Evolutionary conservation across 1,140 invertebrate species (phyloP).

Genomic region (Trachymyrmex cornetzi): DNA sequence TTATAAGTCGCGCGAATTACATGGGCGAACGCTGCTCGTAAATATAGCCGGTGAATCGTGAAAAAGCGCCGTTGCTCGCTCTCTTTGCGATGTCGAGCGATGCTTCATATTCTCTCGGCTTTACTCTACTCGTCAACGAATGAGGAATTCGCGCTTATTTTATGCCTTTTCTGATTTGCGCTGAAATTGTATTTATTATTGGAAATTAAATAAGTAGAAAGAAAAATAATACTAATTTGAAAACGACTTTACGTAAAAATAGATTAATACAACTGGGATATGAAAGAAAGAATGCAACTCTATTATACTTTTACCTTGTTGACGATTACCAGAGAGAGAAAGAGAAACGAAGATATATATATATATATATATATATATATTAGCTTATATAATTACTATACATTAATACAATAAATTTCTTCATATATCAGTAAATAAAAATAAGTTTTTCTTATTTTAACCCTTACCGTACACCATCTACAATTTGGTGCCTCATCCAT

Average conservation of each 20-base stretch:
- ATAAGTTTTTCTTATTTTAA: too few species aligned
- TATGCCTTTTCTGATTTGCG: neutral
- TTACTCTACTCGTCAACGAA: conserved; percentile 2
- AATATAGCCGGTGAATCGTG: conserved; percentile 78
- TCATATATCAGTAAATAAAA: too few species aligned
- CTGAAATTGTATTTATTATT: conserved; percentile 11
- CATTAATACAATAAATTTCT: too few species aligned
- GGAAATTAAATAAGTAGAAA: conserved; percentile 14
- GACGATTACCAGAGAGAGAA: neutral
- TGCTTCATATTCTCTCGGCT: neutral
- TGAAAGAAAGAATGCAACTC: neutral
- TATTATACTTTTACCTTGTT: conserved; percentile 1
- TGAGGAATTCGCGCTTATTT: conserved; percentile 10
- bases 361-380: too few species aligned
- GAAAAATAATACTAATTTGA: conserved; percentile 7
- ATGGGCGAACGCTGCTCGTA: conserved; percentile 76
- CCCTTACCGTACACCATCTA: too few species aligned
- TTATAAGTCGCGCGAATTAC: conserved; percentile 75
- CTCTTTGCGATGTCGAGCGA: conserved; percentile 16
- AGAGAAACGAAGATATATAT: neutral
- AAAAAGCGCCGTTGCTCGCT: conserved; percentile 65
- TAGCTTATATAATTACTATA: too few species aligned
- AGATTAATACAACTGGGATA: conserved; percentile 18
- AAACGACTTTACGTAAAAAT: neutral
- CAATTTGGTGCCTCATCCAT: too few species aligned